Conservation (phyloP, 2,113 vertebrate genomes). For the Azemiops feae region DNA sequence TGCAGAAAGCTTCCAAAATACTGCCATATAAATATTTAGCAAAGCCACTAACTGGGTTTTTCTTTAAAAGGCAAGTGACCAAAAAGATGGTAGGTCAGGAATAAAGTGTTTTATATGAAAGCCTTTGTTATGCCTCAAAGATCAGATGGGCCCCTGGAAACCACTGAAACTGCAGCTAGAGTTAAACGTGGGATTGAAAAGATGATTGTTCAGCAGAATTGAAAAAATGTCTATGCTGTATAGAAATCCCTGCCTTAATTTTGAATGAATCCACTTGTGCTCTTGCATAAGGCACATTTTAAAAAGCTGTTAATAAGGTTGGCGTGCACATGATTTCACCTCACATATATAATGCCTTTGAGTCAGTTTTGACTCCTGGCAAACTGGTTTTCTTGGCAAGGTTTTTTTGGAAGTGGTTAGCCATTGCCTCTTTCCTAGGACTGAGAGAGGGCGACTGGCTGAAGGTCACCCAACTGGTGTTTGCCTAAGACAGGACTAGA, state of each 20-base stretch:
- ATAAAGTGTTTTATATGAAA: background rate
- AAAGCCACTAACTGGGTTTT: background rate
- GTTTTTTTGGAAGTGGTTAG: background rate
- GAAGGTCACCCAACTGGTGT: background rate
- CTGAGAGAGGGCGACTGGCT: background rate
- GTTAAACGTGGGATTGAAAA: background rate
- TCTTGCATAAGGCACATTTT: background rate
- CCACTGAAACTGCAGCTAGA: background rate
- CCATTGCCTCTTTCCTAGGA: background rate
- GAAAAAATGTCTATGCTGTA: background rate
- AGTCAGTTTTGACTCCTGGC: background rate
- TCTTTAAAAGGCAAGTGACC: too few species aligned
- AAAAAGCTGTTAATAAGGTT: background rate
- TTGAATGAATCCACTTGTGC: background rate
- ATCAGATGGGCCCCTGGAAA: too few species aligned
- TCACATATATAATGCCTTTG: background rate
- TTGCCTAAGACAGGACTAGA: background rate
- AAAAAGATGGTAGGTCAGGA: background rate
- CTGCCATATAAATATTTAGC: background rate
- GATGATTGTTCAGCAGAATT: background rate
- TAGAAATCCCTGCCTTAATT: background rate
- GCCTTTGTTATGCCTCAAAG: background rate
- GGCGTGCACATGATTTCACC: background rate
- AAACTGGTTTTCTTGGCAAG: background rate
- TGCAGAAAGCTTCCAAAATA: background rate